phyloP scores from a whole-genome alignment of 2,888 invertebrate genomes.

The Melitaea athalia region DNA sequence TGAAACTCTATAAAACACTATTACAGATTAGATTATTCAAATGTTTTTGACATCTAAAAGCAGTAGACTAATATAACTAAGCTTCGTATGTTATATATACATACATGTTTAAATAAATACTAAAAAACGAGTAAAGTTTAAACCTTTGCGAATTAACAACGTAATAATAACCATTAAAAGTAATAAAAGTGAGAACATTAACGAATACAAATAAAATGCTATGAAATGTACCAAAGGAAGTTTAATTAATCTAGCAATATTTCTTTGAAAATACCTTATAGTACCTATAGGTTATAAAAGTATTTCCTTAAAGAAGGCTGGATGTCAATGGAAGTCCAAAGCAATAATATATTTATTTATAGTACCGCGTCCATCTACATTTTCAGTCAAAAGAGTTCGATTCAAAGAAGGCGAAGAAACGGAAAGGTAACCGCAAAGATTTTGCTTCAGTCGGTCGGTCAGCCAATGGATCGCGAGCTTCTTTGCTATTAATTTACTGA shows the following conservation, averaged over 20 bases:
- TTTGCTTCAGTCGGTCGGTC: constrained; percentile 46
- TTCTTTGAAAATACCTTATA: constrained; percentile 1
- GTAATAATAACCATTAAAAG: too few relatives aligned
- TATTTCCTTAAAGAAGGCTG: constrained; percentile 2
- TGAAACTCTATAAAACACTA: too few relatives aligned
- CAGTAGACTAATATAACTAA: too few relatives aligned
- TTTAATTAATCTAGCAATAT: not conserved
- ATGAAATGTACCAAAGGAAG: not conserved
- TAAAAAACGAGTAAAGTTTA: too few relatives aligned
- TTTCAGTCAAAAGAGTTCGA: constrained; percentile 45
- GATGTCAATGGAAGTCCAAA: constrained; percentile 22
- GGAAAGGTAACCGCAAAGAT: constrained; percentile 50
- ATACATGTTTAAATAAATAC: too few relatives aligned
- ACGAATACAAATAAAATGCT: not conserved
- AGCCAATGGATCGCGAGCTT: constrained; percentile 43
- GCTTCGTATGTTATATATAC: too few relatives aligned
- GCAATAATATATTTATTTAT: constrained; percentile 32
- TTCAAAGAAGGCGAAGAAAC: constrained; percentile 47
- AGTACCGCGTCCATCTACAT: constrained; percentile 38
- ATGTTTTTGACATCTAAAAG: too few relatives aligned
- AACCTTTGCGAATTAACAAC: too few relatives aligned
- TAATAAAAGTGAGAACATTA: not conserved
- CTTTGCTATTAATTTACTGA: constrained; percentile 33
- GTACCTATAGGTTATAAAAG: not conserved
- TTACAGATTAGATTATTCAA: too few relatives aligned